These are phyloP conservation scores for Rotaria sp. DNA, from an alignment of 2,888 invertebrate genomes.

Conservation along the genomic window DNA sequence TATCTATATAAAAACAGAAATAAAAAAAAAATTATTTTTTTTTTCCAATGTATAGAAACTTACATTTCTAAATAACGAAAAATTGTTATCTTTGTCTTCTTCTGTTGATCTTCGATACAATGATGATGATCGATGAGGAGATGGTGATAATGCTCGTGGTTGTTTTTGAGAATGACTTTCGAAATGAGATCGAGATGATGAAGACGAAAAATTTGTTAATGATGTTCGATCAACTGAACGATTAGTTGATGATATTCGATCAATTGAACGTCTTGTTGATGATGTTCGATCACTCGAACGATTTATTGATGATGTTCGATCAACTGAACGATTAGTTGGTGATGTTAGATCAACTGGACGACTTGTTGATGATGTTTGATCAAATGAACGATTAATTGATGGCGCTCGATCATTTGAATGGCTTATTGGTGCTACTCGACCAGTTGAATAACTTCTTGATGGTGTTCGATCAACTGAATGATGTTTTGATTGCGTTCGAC, in stretches of 20 bases:
- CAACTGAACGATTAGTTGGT: no score
- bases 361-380: neutral
- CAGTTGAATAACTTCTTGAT: no score
- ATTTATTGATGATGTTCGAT: neutral
- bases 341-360: no score
- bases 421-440: no score
- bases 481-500: neutral
- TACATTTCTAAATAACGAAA: neutral
- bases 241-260: neutral
- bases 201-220: neutral
- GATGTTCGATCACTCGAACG: neutral
- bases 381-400: neutral
- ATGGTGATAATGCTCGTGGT: neutral
- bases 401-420: neutral
- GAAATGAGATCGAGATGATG: neutral
- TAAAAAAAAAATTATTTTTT: neutral
- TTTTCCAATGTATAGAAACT: neutral
- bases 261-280: no score
- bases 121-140: neutral
- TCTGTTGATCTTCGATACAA: neutral
- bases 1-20: neutral
- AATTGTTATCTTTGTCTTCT: neutral
- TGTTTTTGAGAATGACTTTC: neutral
- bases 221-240: neutral
- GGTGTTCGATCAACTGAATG: neutral